Evolutionary conservation across 2,888 invertebrate genomes (phyloP), one percentile per base, ranked within the genome.

Genomic region (Melinaea marsaeus): DNA sequence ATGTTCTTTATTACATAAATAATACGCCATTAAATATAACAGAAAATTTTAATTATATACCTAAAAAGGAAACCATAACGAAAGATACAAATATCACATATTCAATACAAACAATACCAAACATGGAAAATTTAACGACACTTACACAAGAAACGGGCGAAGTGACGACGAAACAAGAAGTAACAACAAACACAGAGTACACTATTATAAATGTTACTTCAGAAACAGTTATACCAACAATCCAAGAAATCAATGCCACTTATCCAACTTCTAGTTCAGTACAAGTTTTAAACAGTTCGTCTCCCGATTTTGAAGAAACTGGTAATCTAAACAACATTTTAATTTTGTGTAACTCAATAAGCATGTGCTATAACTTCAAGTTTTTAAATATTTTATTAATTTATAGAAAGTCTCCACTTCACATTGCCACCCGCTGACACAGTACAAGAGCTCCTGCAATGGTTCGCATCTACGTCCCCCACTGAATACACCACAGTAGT

Each of bases 361-460:
- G 3, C 7, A 2, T 37, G 37, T 37, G 5, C 37, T 37, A 37
- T 37, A 9, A 42, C 3, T 11, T 7, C 42, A 42, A 37, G 7
- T 7, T 37, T 37, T 42, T 7, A 42, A 42, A 42, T 9, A 42
- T 42, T 4, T 42, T 2, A 42, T 9, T 7, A 42, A 3, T 3
- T 42, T 47, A 22, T 22, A 22, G 54, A 13, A 3, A 5, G 47
- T 9, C 9, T 55, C 9, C 22, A 32, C 13, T 9, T 13, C 5
- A 56, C 47, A 11, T 4, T 47, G 7, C 13, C 42, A 1, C 11
- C 45, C 2, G 57, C 13, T 5, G 57, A 13, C 3, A 61, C 61
- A 4, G 32, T 61, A 0, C 33, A 60, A 5, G 56, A 55, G 11
- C 9, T 66, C 2, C n/a, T 60, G 4, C 11, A 61, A 2, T 7